Evolutionary conservation across 2,113 vertebrate genomes (phyloP).

Genomic region (Python bivittatus): DNA sequence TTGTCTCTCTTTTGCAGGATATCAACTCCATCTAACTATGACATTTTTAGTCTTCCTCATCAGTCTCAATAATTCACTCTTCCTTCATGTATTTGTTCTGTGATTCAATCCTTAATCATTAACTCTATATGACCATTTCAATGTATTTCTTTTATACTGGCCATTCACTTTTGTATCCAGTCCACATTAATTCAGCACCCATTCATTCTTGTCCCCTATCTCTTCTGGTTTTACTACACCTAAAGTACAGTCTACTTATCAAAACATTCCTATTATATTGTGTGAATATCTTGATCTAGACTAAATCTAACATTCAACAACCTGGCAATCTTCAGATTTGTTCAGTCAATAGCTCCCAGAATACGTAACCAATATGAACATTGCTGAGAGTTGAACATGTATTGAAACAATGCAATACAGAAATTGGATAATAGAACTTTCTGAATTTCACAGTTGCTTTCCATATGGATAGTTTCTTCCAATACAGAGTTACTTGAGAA

Average conservation of each 20-base stretch:
- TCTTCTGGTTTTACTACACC: neutral
- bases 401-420: constrained; percentile 30
- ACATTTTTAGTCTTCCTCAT: neutral
- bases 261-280: neutral
- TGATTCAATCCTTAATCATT: neutral
- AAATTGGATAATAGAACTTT: constrained; percentile 41
- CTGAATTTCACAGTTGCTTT: constrained; percentile 54
- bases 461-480: constrained; percentile 47
- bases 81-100: neutral
- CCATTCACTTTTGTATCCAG: neutral
- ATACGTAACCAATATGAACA: neutral
- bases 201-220: neutral
- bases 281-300: neutral
- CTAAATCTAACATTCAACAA: neutral
- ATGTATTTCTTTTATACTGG: neutral
- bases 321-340: neutral
- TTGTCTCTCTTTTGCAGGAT: too few relatives aligned
- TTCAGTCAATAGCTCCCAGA: neutral
- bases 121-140: neutral
- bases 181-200: neutral
- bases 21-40: neutral
- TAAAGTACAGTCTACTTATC: neutral
- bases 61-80: neutral
- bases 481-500: constrained; percentile 29
- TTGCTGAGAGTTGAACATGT: neutral